phyloP scores from a whole-genome alignment of 2,113 vertebrate genomes.

The Apteryx mantelli region DNA sequence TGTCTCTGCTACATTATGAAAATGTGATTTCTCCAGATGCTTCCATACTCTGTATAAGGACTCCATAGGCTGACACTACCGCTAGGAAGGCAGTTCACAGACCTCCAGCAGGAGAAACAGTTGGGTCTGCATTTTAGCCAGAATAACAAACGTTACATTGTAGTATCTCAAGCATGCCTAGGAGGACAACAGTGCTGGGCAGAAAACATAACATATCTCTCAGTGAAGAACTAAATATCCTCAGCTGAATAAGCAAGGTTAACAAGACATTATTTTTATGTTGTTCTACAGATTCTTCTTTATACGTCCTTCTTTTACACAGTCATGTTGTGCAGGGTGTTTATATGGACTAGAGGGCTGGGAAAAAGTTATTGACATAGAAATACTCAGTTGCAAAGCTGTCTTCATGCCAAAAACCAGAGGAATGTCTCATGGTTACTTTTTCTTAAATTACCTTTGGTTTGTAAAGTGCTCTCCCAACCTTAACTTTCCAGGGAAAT shows the following conservation, averaged over 20 bases:
- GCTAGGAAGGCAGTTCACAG: neutral
- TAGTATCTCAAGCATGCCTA: neutral
- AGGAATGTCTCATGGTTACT: no score
- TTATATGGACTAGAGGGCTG: neutral
- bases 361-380: neutral
- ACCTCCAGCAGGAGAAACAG: neutral
- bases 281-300: neutral
- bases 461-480: neutral
- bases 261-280: neutral
- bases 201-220: neutral
- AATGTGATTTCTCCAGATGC: conserved; percentile 57
- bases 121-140: neutral
- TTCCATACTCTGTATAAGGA: neutral
- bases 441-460: no score
- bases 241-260: neutral
- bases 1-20: conserved; percentile 55
- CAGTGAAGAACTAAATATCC: neutral
- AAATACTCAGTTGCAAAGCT: neutral
- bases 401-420: neutral
- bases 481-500: neutral
- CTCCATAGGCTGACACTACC: neutral
- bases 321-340: fast-evolving
- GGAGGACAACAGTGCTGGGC: neutral
- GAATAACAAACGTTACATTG: fast-evolving
- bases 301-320: neutral